Conservation (phyloP, 2,797 vertebrate genomes). For the Urocyon cinereoargenteus region DNA sequence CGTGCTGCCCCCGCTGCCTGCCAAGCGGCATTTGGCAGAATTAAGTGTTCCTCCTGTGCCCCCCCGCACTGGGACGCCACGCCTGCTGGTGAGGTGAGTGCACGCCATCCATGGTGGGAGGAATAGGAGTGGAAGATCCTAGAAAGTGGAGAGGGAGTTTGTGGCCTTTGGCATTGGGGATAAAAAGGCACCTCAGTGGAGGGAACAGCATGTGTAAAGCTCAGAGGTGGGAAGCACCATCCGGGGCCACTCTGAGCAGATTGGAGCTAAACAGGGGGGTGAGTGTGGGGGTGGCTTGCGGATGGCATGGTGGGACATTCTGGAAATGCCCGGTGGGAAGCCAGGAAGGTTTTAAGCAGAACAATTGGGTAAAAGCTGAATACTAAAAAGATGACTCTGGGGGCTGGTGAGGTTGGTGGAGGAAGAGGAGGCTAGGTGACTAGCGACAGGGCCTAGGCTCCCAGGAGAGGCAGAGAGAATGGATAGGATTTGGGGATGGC, state of each 20-base stretch:
- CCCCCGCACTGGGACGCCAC: constrained; percentile 81
- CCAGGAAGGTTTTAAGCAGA: background rate
- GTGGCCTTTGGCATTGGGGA: background rate
- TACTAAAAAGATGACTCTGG: background rate
- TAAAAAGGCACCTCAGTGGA: background rate
- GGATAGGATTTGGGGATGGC: background rate
- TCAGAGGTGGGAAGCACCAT: background rate
- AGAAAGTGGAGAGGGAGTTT: background rate
- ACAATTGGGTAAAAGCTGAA: background rate
- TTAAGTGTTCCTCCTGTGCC: constrained; percentile 80
- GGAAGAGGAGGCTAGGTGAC: background rate
- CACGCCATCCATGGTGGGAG: background rate
- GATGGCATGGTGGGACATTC: background rate
- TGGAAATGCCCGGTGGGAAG: background rate
- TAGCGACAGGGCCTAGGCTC: background rate
- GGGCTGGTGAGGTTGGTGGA: background rate
- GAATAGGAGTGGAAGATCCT: background rate
- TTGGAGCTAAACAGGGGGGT: background rate
- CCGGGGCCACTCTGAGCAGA: background rate
- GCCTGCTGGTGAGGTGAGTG: constrained; percentile 78
- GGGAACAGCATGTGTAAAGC: background rate
- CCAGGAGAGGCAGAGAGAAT: background rate
- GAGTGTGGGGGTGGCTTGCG: background rate
- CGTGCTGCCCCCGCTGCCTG: constrained; percentile 90
- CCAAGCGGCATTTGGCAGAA: constrained; percentile 88